Evolutionary conservation across 2,113 vertebrate species (phyloP), one percentile per base, ranked within the genome.

Genomic region (Anguilla rostrata): DNA sequence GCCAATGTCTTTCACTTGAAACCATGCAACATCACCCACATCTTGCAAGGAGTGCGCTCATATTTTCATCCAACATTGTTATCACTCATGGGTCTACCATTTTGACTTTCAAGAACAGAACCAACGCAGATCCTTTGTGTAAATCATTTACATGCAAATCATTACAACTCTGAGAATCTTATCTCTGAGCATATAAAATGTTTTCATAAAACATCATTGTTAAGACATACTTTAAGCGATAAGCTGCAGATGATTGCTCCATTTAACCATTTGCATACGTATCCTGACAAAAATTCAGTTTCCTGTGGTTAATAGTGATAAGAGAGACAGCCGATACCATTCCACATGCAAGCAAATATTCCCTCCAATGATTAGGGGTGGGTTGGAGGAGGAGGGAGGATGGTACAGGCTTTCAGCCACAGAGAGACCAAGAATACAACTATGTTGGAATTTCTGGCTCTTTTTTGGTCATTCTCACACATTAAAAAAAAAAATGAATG

Each of bases 91-190:
- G 26, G 26, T 75, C n/a, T 75, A 29, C 26, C 71, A 75, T 75
- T 75, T 75, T 34, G n/a, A 75, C 12, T 34, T 75, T 75, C 71
- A 75, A 75, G 71, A 75, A 75, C 20, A 34, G 71, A 75, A 34
- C 71, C 71, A 75, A 34, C 34, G 71, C 71, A 75, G n/a, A 75
- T 75, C 26, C n/a, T 75, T 29, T 34, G 34, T 75, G n/a, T 34
- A 75, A 75, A 75, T 75, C 71, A 75, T 34, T 75, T 75, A 34
- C 71, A 75, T 75, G 71, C n/a, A 75, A 75, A 75, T 75, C 71
- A 34, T 75, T 34, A 75, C 71, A 34, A 75, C 26, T 75, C 71
- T 75, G 71, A 34, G 26, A n/a, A 66, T 66, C 71, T 75, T 75
- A 75, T 75, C 71, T 75, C 5, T 75, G n/a, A 22, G 26, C 6